Evolutionary conservation across 2,113 vertebrate species (phyloP).

Genomic region (Malurus alboscapulatus): DNA sequence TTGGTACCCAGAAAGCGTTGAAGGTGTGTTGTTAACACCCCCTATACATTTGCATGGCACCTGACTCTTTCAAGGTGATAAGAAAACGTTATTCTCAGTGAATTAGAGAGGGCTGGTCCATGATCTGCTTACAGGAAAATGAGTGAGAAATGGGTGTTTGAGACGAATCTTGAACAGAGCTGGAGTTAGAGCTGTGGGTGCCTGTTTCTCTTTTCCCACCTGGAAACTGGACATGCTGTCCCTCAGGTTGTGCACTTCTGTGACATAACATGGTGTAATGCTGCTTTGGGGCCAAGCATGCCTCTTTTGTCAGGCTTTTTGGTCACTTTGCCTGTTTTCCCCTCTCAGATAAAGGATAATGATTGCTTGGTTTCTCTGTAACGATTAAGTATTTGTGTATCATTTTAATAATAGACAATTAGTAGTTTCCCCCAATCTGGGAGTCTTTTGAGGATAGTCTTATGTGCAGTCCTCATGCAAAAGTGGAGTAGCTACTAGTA

Average conservation of each 20-base stretch:
- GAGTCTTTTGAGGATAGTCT: background rate
- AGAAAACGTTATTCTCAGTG: background rate
- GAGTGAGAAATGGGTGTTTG: background rate
- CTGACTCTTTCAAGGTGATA: background rate
- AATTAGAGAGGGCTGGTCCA: background rate
- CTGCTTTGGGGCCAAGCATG: background rate
- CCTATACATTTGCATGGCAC: accelerated
- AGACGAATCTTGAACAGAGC: background rate
- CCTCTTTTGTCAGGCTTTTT: background rate
- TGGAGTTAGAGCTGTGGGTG: background rate
- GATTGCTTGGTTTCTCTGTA: background rate
- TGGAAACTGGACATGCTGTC: background rate
- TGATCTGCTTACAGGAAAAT: background rate
- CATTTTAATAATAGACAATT: background rate
- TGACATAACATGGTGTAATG: background rate
- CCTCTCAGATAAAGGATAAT: background rate
- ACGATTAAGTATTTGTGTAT: background rate
- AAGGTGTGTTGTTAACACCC: background rate
- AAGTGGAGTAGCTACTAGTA: background rate
- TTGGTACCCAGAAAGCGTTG: background rate
- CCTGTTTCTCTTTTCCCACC: background rate
- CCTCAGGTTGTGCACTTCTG: accelerated
- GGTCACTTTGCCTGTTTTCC: background rate
- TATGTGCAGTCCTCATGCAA: background rate
- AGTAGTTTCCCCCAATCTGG: background rate